phyloP scores from a whole-genome alignment of 2,113 vertebrate genomes.

The Euleptes europaea region DNA sequence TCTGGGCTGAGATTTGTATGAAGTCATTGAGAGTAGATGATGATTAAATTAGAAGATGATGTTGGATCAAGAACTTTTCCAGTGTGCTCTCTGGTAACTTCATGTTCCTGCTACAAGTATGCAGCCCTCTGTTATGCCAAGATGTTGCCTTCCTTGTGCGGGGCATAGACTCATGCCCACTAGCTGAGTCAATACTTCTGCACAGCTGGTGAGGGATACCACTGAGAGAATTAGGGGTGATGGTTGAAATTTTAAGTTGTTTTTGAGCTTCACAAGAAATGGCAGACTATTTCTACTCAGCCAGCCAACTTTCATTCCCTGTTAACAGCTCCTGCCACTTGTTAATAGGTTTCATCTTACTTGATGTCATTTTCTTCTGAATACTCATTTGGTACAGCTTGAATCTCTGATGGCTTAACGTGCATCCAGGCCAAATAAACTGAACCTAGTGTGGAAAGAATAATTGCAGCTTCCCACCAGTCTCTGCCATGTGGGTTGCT shows the following conservation, averaged over 20 bases:
- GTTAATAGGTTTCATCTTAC: slow-evolving; percentile 37
- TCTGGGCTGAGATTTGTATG: not conserved
- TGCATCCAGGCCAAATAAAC: no score
- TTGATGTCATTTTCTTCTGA: slow-evolving; percentile 20
- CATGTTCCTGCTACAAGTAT: fast-evolving
- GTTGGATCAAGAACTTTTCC: not conserved
- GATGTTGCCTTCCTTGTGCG: fast-evolving
- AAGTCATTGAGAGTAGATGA: slow-evolving; percentile 9
- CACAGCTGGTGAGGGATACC: slow-evolving; percentile 4
- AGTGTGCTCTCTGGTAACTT: not conserved
- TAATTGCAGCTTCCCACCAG: no score
- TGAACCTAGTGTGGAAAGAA: no score
- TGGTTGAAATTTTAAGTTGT: slow-evolving; percentile 26
- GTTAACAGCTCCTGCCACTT: not conserved
- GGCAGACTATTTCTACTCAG: no score
- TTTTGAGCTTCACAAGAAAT: no score
- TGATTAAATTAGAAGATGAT: not conserved
- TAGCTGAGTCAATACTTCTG: slow-evolving; percentile 31
- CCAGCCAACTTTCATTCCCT: slow-evolving; percentile 1
- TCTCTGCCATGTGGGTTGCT: no score
- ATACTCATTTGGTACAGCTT: not conserved
- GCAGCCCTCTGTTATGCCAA: fast-evolving
- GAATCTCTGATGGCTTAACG: no score
- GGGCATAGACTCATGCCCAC: no score
- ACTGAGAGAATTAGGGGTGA: slow-evolving; percentile 35